Evolutionary conservation across 2,797 vertebrate species (phyloP), one percentile per base, ranked within the genome.

Genomic region (Acrossocheilus wenchowensis): DNA sequence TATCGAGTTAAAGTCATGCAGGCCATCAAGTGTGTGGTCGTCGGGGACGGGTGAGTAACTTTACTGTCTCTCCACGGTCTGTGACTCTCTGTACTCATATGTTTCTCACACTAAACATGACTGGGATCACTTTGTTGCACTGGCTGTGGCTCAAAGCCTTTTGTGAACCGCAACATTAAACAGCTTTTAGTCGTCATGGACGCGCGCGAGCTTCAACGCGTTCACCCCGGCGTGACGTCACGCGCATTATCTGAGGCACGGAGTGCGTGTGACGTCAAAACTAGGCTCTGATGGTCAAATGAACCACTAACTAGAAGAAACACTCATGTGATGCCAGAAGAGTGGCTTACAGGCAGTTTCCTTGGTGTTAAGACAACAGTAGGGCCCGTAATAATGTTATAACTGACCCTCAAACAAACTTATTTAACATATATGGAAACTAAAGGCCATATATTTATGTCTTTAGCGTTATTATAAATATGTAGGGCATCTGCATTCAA

Each of bases 11-110:
- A 89, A 93, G 92, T 92, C 93, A 98, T 99, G 98, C 98, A 99
- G 97, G 98, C 98, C 96, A 99, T 99, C 93, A 99, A 98, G 96
- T 98, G 98, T 97, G 98, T 99, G 95, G 98, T 99, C 92, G 98
- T 99, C 87, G 98, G 98, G 92, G 98, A 99, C 94, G 97, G 98
- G 98, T 99, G 87, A 98, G 97, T 94, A 48, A 34, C 17, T 81
- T 21, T 10, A 36, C 26, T 43, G 6, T 74, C 21, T 71, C 12
- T 12, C 4, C 0, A 14, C 17, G 12, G 50, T 7, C 6, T 66
- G 6, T 4, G 30, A 34, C 6, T 43, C 41, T 17, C 11, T 12
- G 19, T 4, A 39, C 50, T 57, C 10, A 57, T 3, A 14, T 5
- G 1, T 1, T 14, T 78, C 9, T 77, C 30, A 3, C 5, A 2